Conservation (phyloP, 2,113 vertebrate species). For the Cyanocitta stelleri region DNA sequence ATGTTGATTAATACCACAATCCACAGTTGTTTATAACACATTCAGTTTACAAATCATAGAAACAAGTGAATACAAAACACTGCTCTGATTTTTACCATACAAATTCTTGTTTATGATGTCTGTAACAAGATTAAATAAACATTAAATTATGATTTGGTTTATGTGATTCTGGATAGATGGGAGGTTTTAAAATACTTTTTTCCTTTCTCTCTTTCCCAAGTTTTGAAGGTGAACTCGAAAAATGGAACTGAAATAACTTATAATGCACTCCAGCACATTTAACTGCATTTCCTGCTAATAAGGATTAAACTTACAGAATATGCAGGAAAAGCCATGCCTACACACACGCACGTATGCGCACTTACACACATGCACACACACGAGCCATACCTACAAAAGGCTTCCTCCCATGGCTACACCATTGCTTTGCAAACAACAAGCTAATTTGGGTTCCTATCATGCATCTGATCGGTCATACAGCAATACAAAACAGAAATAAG, state of each 20-base stretch:
- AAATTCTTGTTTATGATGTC: slow-evolving; percentile 15
- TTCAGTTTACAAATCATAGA: slow-evolving; percentile 23
- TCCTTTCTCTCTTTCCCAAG: neutral
- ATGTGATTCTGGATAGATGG: neutral
- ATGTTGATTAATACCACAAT: slow-evolving; percentile 36
- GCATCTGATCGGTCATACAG: slow-evolving; percentile 99
- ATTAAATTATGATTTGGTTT: slow-evolving; percentile 10
- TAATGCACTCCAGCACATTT: neutral
- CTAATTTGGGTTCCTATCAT: slow-evolving; percentile 99
- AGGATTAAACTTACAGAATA: slow-evolving; percentile 29
- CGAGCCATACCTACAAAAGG: slow-evolving; percentile 56
- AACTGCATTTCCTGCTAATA: slow-evolving; percentile 15
- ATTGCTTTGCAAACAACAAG: slow-evolving; percentile 97
- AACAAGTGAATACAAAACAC: slow-evolving; percentile 12
- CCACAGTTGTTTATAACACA: slow-evolving; percentile 25
- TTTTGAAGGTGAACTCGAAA: slow-evolving; percentile 37
- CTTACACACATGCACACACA: neutral
- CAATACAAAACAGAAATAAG: slow-evolving; percentile 99
- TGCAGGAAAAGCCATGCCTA: neutral
- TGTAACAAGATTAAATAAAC: slow-evolving; percentile 10
- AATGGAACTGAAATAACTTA: slow-evolving; percentile 11
- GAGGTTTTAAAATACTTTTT: neutral
- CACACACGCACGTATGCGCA: neutral
- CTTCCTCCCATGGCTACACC: slow-evolving; percentile 85
- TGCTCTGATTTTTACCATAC: slow-evolving; percentile 19